These are phyloP conservation scores for Sinonovacula constricta DNA, from an alignment of 1,140 invertebrate species.

Conservation along the genomic window DNA sequence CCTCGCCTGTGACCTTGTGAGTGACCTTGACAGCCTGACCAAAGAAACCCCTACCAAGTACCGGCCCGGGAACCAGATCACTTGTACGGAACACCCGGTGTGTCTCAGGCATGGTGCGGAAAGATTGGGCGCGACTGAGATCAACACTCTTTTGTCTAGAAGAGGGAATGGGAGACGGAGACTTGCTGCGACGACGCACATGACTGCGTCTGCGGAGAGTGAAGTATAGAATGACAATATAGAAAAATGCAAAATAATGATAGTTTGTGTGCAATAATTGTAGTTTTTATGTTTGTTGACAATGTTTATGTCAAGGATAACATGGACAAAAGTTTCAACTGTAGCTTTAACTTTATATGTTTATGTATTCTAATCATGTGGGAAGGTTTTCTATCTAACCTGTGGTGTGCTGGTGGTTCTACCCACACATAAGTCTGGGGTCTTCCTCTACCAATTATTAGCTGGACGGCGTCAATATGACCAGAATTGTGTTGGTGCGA, in stretches of 20 bases:
- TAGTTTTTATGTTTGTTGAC: constrained; percentile 62
- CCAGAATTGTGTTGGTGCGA: no score
- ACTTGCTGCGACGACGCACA: constrained; percentile 70
- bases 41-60: constrained; percentile 95
- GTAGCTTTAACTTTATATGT: no score
- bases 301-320: no score
- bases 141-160: constrained; percentile 81
- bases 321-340: no score
- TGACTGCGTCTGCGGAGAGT: constrained; percentile 66
- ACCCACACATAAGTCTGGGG: no score
- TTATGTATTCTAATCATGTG: no score
- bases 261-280: background rate
- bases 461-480: no score
- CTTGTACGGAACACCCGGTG: constrained; percentile 93
- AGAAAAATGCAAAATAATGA: background rate
- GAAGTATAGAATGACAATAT: background rate
- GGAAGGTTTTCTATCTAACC: no score
- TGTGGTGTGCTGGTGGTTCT: no score
- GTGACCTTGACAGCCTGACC: constrained; percentile 89
- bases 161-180: constrained; percentile 69
- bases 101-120: constrained; percentile 87
- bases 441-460: no score
- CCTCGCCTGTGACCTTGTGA: constrained; percentile 92
- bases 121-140: constrained; percentile 90
- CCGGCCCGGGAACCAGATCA: constrained; percentile 92